Conservation (phyloP, 2,113 vertebrate species). For the Hydrolagus affinis region DNA sequence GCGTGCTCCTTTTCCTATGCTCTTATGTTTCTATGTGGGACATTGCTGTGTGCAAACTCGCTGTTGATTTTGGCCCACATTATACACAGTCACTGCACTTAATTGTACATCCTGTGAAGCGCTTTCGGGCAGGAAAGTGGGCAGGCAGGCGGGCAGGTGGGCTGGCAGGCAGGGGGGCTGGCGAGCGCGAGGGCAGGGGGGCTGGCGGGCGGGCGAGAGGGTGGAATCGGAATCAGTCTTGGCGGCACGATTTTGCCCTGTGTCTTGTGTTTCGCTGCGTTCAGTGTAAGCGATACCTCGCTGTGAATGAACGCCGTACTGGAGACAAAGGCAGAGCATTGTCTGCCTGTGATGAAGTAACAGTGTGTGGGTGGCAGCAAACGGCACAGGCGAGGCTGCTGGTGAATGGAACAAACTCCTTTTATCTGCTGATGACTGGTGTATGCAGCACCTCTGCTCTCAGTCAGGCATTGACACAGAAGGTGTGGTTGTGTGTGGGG, state of each 20-base stretch:
- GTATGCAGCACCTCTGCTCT: no score
- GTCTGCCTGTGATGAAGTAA: neutral
- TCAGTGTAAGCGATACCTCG: neutral
- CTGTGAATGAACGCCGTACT: neutral
- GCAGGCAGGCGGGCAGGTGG: neutral
- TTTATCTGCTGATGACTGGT: neutral
- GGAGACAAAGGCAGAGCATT: neutral
- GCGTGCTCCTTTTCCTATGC: no score
- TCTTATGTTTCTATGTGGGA: no score
- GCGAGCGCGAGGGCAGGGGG: neutral
- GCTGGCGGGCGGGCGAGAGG: neutral
- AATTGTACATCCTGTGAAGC: no score
- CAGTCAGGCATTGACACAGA: neutral
- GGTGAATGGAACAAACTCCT: neutral
- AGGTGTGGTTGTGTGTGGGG: no score
- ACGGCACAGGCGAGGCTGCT: neutral
- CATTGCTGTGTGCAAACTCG: no score
- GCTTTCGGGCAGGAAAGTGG: no score
- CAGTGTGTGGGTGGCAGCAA: slow-evolving; percentile 1
- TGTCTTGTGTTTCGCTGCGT: neutral
- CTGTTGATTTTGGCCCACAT: no score
- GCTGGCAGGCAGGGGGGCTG: neutral
- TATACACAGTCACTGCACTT: no score
- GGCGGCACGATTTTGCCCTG: neutral
- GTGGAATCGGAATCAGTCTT: neutral